Evolutionary conservation across 2,113 vertebrate genomes (phyloP).

Genomic region (Albula goreensis): DNA sequence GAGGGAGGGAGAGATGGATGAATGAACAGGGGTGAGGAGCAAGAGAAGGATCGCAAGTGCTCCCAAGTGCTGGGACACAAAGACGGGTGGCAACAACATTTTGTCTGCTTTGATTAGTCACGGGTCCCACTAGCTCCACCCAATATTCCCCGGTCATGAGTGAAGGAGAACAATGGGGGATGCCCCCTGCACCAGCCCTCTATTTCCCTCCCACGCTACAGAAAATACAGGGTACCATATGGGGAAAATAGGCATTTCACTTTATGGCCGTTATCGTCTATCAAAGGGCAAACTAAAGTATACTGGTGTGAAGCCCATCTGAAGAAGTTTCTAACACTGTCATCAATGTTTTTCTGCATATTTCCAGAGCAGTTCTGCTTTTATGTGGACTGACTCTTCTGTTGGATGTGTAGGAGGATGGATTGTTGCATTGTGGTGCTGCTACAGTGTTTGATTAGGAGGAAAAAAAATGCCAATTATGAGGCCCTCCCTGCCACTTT

Average conservation of each 20-base stretch:
- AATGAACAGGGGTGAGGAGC: slow-evolving; percentile 53
- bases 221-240: slow-evolving; percentile 47
- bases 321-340: slow-evolving; percentile 52
- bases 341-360: slow-evolving; percentile 52
- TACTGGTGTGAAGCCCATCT: slow-evolving; percentile 53
- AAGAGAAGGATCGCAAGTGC: slow-evolving; percentile 44
- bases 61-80: slow-evolving; percentile 64
- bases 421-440: not conserved
- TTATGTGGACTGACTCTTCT: not conserved
- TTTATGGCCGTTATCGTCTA: slow-evolving; percentile 66
- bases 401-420: not conserved
- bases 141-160: slow-evolving; percentile 66
- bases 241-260: slow-evolving; percentile 68
- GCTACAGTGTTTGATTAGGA: slow-evolving; percentile 1
- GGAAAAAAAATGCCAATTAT: not conserved
- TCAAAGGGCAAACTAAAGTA: slow-evolving; percentile 59
- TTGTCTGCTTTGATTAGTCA: slow-evolving; percentile 67
- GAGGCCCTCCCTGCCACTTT: not conserved
- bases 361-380: slow-evolving; percentile 28
- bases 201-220: not conserved
- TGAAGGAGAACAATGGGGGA: slow-evolving; percentile 44
- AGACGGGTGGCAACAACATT: slow-evolving; percentile 71
- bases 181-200: slow-evolving; percentile 40
- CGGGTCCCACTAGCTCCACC: slow-evolving; percentile 60
- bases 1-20: slow-evolving; percentile 17